Evolutionary conservation across 2,888 invertebrate species (phyloP).

Genomic region (Protodeltote pygarga): DNA sequence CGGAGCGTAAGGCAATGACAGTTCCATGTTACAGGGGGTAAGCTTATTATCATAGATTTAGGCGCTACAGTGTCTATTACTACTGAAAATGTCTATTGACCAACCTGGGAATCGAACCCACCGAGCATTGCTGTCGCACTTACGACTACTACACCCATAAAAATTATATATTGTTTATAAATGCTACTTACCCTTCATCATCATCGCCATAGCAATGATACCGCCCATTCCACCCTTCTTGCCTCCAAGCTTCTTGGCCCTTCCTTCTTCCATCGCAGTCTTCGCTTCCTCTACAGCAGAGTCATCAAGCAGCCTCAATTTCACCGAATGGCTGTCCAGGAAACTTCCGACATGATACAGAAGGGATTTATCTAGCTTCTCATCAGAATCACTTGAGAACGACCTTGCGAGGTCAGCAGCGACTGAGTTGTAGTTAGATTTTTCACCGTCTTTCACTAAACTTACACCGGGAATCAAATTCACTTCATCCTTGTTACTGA

Average conservation of each 20-base stretch:
- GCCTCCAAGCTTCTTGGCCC: too few relatives aligned
- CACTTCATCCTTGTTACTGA: conserved; percentile 66
- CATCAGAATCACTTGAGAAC: conserved; percentile 90
- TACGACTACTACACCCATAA: too few relatives aligned
- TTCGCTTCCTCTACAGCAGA: conserved; percentile 85
- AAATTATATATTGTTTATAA: neutral
- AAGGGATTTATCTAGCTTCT: conserved; percentile 90
- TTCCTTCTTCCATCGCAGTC: conserved; percentile 75
- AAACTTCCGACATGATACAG: conserved; percentile 89
- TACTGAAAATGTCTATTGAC: too few relatives aligned
- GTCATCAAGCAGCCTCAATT: conserved; percentile 89
- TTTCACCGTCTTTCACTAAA: conserved; percentile 88
- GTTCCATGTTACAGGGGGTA: too few relatives aligned
- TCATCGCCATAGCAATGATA: conserved; percentile 85
- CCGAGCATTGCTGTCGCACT: too few relatives aligned
- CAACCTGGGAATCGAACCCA: too few relatives aligned
- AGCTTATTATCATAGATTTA: too few relatives aligned
- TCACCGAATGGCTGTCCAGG: conserved; percentile 90
- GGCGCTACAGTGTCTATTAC: too few relatives aligned
- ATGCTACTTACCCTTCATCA: conserved; percentile 86
- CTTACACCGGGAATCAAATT: conserved; percentile 79
- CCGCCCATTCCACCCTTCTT: conserved; percentile 83
- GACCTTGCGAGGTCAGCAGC: conserved; percentile 90
- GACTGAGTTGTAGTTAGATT: conserved; percentile 84
- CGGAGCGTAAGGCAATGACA: too few relatives aligned